Percentiles rank a stretch among this genome's conserved stretches.
Evolutionary conservation across 2,888 invertebrate species (phyloP).

Genomic region (Drosophila aldrichi): DNA sequence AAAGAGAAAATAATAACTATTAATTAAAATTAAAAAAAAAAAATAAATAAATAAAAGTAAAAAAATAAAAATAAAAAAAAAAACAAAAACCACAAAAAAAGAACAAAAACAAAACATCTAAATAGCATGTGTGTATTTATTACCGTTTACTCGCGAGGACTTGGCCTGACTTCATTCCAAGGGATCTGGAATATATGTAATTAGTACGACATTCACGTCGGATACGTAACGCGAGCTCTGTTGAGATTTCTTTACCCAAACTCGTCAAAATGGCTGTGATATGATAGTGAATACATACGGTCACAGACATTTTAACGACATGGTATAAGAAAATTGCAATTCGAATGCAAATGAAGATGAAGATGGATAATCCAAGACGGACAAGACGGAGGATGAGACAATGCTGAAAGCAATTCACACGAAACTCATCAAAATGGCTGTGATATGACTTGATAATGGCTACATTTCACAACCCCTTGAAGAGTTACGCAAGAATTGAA

Average conservation of each 20-base stretch:
- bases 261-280: constrained; percentile 86
- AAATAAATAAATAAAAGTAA: constrained; percentile 58
- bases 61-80: constrained; percentile 51
- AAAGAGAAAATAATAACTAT: constrained; percentile 69
- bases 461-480: constrained; percentile 85
- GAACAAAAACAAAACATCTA: constrained; percentile 67
- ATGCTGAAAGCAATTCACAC: constrained; percentile 53
- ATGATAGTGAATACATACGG: constrained; percentile 81
- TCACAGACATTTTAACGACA: constrained; percentile 85
- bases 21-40: constrained; percentile 66
- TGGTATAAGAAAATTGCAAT: constrained; percentile 82
- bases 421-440: constrained; percentile 86
- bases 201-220: not conserved
- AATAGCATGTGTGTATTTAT: constrained; percentile 52
- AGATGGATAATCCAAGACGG: not conserved
- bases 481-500: constrained; percentile 82
- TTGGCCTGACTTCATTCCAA: not conserved
- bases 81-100: constrained; percentile 58
- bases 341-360: not conserved
- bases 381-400: no score
- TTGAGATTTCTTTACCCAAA: constrained; percentile 84
- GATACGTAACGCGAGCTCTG: constrained; percentile 23
- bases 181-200: constrained; percentile 8
- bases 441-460: constrained; percentile 82
- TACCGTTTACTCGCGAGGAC: constrained; percentile 1